phyloP scores from a whole-genome alignment of 2,888 invertebrate species.

The Apodemia mormo region DNA sequence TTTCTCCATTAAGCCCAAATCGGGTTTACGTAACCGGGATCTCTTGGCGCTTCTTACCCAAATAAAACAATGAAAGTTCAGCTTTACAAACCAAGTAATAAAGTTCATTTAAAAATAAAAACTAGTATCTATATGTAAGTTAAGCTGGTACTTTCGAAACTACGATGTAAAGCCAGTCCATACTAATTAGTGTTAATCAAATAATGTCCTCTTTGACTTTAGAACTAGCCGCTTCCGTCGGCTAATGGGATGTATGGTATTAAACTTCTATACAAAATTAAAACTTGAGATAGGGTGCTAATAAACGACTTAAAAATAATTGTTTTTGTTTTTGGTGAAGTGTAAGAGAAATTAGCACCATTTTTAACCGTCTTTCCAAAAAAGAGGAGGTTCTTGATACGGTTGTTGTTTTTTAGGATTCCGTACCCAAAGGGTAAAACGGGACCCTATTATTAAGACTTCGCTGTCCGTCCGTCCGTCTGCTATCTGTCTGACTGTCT shows the following conservation, averaged over 20 bases:
- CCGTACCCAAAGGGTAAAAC: too few species aligned
- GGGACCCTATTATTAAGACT: too few species aligned
- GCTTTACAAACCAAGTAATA: constrained; percentile 39
- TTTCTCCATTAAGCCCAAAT: constrained; percentile 58
- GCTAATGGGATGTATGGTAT: constrained; percentile 42
- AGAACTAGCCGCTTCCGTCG: constrained; percentile 55
- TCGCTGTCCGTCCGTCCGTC: too few species aligned
- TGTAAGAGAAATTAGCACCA: neutral
- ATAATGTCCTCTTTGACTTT: constrained; percentile 67
- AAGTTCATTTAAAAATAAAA: constrained; percentile 29
- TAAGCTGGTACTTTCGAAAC: constrained; percentile 58
- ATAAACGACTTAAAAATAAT: constrained; percentile 18
- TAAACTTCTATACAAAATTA: constrained; percentile 21
- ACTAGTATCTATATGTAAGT: constrained; percentile 30
- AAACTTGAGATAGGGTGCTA: constrained; percentile 15
- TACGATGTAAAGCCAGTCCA: constrained; percentile 63
- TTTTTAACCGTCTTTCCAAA: neutral
- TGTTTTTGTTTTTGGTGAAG: neutral
- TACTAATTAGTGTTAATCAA: constrained; percentile 80
- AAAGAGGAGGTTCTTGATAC: too few species aligned
- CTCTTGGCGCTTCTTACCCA: constrained; percentile 31
- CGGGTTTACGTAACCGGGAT: constrained; percentile 46
- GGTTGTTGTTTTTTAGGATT: too few species aligned
- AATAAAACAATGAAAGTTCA: constrained; percentile 31
- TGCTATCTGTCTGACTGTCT: too few species aligned